phyloP scores from a whole-genome alignment of 2,888 invertebrate species.

The Cheilosia impressa region DNA sequence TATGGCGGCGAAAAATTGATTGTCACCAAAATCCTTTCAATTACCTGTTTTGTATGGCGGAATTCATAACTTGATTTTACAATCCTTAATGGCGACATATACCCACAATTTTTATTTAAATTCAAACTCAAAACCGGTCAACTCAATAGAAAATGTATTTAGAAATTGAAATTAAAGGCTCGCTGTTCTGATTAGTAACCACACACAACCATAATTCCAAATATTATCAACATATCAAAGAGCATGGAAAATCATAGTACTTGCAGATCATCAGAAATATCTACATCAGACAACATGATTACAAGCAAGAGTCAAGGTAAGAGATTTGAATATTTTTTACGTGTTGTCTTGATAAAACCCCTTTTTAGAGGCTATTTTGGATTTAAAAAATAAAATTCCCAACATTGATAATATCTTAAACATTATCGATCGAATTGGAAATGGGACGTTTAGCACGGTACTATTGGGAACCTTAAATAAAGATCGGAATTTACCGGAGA shows the following conservation, averaged over 20 bases:
- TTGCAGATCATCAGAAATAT: slow-evolving; percentile 43
- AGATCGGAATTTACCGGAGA: slow-evolving; percentile 82
- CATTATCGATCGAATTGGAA: slow-evolving; percentile 89
- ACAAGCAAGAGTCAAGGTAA: slow-evolving; percentile 55
- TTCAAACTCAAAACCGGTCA: too few relatives aligned
- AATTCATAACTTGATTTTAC: too few relatives aligned
- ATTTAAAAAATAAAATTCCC: slow-evolving; percentile 85
- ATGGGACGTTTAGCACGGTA: slow-evolving; percentile 95
- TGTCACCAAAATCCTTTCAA: too few relatives aligned
- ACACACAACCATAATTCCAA: too few relatives aligned
- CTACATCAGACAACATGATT: neutral
- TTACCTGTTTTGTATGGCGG: too few relatives aligned
- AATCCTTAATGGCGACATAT: too few relatives aligned
- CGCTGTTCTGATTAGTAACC: too few relatives aligned
- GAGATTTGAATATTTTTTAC: neutral
- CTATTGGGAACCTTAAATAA: slow-evolving; percentile 88
- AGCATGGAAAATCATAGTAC: slow-evolving; percentile 47
- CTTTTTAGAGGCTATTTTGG: slow-evolving; percentile 80
- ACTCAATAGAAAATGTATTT: too few relatives aligned
- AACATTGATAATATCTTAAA: slow-evolving; percentile 87
- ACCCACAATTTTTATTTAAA: too few relatives aligned
- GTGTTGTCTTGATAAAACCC: neutral
- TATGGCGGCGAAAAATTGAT: too few relatives aligned
- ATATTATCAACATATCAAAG: neutral
- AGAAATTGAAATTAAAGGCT: too few relatives aligned